Base-by-base conservation (phyloP, 2,797 vertebrate species). In the Limosa lapponica region DNA sequence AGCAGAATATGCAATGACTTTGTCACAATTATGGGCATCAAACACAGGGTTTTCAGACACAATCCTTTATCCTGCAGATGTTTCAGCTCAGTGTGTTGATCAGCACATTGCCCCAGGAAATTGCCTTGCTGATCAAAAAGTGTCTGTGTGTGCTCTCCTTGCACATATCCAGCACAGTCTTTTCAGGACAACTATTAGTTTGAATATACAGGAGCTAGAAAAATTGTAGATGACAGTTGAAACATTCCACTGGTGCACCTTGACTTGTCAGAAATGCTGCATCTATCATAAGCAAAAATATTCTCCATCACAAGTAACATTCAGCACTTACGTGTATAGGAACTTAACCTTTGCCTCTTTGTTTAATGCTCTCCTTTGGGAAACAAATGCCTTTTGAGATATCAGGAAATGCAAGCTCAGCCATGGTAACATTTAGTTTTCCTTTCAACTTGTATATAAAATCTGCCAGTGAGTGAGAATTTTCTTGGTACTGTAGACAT, bases 1-100 rank as follows among this genome's bases (percentile, higher is more conserved):
- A 96, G 78, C 78, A 87, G 96, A 97, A 94, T 91, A 87, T 87
- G 90, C 94, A 97, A 95, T 94, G 95, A 96, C 92, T 97, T 96
- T 96, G 91, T 96, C 87, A 96, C 90, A 89, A 83, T 92, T 95
- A 89, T 73, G 78, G 95, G 93, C 94, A 95, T 97, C 96, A 89
- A 94, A 92, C 94, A 90, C 93, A 72, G 91, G 75, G 82, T 94
- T 96, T 97, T 95, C 94, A 93, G 87, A 93, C 81, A 66, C 86
- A 92, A 87, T 90, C 64, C 91, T 96, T 95, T 95, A 90, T 97
- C 79, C 86, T 85, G 94, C 95, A 96, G 94, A 94, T 96, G 89
- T 83, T 95, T 94, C 82, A 85, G 87, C 75, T 92, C 89, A 90
- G 52, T 88, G 73, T 86, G 85, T 89, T 97, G 80, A 94, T 94